Evolutionary conservation across 2,888 invertebrate species (phyloP).

Genomic region (Cyaniris semiargus): DNA sequence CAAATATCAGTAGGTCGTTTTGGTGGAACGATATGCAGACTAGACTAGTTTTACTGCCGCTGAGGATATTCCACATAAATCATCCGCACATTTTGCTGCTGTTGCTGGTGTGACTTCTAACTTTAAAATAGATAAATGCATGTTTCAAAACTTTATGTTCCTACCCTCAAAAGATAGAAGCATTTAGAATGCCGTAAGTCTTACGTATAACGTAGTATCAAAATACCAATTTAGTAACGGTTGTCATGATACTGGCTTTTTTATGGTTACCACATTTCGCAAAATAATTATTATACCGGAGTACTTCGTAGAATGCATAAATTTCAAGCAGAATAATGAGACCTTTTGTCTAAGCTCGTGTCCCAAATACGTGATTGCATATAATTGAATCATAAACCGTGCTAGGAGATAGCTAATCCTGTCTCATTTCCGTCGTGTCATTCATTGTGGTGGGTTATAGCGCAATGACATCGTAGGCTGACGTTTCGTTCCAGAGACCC

Average conservation of each 20-base stretch:
- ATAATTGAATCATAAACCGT: conserved; percentile 41
- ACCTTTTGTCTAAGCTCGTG: conserved; percentile 16
- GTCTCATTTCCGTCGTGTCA: conserved; percentile 71
- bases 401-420: conserved; percentile 63
- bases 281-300: background rate
- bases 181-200: background rate
- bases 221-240: background rate
- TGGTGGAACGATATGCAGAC: background rate
- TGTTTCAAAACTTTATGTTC: conserved; percentile 18
- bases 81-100: background rate
- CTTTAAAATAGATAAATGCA: conserved; percentile 24
- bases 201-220: background rate
- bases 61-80: conserved; percentile 12
- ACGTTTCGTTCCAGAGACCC: conserved; percentile 61
- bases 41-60: background rate
- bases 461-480: conserved; percentile 68
- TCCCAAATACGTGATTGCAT: conserved; percentile 20
- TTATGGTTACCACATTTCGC: background rate
- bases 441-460: conserved; percentile 62
- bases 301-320: background rate
- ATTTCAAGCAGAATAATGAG: background rate
- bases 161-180: background rate
- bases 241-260: background rate
- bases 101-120: conserved; percentile 20
- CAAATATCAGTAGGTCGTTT: conserved; percentile 1